Evolutionary conservation across 2,797 vertebrate species (phyloP), one percentile per base, ranked within the genome.

Genomic region (Danio kyathit): DNA sequence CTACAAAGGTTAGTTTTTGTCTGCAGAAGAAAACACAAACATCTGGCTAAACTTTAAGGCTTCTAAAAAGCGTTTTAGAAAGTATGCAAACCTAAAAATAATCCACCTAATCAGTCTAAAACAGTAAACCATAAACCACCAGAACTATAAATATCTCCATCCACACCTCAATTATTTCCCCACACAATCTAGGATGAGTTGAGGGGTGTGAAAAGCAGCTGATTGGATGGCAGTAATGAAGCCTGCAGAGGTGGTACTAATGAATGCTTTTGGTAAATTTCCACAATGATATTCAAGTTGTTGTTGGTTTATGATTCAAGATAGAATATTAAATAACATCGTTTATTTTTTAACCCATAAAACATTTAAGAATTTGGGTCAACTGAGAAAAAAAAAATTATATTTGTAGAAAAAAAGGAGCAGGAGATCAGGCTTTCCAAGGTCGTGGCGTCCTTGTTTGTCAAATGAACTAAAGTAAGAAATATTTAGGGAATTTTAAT

Each of bases 141-240:
- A 40, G 14, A 48, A 41, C 43, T 69, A 8, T 78, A 78, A 78
- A 57, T 57, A 59, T 46, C 17, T 73, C 41, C 0, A 16, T 29
- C 17, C 41, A 46, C 54, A 17, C 46, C 41, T 11, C 3, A 3
- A 73, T 46, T 73, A 59, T 75, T 51, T 75, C 2, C 11, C 59
- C 5, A 19, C 51, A 19, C 46, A 43, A 44, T 0, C 19, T 43
- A 21, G 5, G 8, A 46, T 14, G 17, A 73, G 7, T 40, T 16
- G 17, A 61, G 38, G 0, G 10, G 14, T 17, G 38, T 12, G 49
- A 2, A 16, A 6, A 14, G 9, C 14, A 54, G 54, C 29, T 43
- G 38, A 71, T 41, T 41, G 38, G 49, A n/a, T 64, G 16, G 8
- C 5, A 43, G 8, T 64, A 64, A 64, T 43, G 10, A 41, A 41